These are phyloP conservation scores for Microctenopoma stevenorrisi DNA, from an alignment of 2,797 vertebrate species.

Conservation along the genomic window DNA sequence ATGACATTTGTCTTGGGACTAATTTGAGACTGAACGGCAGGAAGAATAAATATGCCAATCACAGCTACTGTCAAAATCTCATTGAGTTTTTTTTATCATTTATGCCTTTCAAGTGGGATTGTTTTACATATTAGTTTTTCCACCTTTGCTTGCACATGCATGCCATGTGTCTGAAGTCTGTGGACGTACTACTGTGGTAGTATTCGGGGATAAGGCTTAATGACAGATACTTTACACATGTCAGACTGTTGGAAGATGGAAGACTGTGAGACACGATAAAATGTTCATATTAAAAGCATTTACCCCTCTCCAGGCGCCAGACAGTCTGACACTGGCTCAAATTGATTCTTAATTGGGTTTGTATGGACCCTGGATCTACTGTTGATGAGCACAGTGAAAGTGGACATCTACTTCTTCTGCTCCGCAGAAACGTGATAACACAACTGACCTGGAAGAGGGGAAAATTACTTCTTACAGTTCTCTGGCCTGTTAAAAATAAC, in stretches of 20 bases:
- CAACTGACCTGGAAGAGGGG: conserved; percentile 49
- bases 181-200: conserved; percentile 55
- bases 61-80: conserved; percentile 50
- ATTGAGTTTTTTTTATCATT: conserved; percentile 56
- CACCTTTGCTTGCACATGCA: conserved; percentile 66
- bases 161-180: conserved; percentile 66
- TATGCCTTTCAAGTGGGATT: conserved; percentile 61
- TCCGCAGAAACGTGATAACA: conserved; percentile 76
- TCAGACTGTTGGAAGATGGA: conserved; percentile 81
- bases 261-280: conserved; percentile 84
- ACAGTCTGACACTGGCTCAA: conserved; percentile 86
- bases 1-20: conserved; percentile 57
- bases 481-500: conserved; percentile 40
- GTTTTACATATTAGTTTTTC: conserved; percentile 60
- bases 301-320: conserved; percentile 85
- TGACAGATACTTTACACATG: conserved; percentile 83
- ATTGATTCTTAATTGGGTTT: conserved; percentile 88
- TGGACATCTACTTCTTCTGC: conserved; percentile 73
- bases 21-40: conserved; percentile 55
- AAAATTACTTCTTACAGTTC: conserved; percentile 52
- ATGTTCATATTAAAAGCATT: conserved; percentile 87
- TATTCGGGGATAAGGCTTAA: conserved; percentile 60
- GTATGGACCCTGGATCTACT: conserved; percentile 84
- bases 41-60: conserved; percentile 67
- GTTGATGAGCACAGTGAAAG: conserved; percentile 80